These are phyloP conservation scores for Petrocephalus zakoni DNA, from an alignment of 2,113 vertebrate species.

Conservation along the genomic window DNA sequence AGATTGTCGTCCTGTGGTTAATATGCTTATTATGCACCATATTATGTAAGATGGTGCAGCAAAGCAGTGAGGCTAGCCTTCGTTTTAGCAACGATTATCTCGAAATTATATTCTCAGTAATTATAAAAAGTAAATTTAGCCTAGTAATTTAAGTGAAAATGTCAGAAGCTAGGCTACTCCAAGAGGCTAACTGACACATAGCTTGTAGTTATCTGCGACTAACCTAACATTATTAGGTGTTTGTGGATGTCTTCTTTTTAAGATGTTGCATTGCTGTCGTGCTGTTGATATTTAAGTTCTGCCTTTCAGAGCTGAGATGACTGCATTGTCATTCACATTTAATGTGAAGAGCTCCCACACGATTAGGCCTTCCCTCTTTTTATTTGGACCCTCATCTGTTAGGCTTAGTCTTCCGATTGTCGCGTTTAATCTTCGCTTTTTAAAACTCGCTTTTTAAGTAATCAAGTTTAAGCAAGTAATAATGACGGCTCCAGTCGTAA, in stretches of 20 bases:
- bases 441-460: background rate
- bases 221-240: background rate
- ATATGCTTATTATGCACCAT: background rate
- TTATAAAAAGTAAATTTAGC: background rate
- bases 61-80: background rate
- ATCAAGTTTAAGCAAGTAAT: background rate
- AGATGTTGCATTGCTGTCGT: background rate
- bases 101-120: background rate
- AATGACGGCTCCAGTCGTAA: background rate
- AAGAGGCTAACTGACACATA: background rate
- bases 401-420: no score
- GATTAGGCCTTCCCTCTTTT: background rate
- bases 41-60: background rate
- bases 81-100: background rate
- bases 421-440: background rate
- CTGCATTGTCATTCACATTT: background rate
- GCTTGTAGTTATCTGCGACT: background rate
- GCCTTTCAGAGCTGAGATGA: background rate
- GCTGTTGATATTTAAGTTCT: background rate
- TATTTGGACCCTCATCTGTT: background rate
- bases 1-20: background rate
- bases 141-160: background rate
- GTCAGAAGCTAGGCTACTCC: background rate
- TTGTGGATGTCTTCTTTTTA: background rate
- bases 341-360: background rate